Percentiles rank a stretch among this genome's conserved stretches.
These are phyloP conservation scores for Papilio xuthus DNA, from an alignment of 1,140 invertebrate species.

Conservation along the genomic window DNA sequence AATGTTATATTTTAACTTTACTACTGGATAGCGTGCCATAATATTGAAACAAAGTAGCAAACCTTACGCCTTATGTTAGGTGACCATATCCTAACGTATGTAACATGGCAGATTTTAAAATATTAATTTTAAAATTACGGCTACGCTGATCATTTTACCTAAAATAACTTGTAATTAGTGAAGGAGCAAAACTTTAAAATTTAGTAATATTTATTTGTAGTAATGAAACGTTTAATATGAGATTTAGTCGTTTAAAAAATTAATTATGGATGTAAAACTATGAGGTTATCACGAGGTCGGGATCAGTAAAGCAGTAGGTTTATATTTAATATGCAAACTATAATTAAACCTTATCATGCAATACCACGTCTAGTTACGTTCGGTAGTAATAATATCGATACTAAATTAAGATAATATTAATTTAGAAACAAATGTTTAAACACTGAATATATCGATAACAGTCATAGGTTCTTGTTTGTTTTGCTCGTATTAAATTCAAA, in stretches of 20 bases:
- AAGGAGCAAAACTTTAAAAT: no score
- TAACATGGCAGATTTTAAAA: no score
- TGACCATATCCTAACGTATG: no score
- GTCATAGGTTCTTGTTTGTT: not conserved
- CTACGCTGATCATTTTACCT: no score
- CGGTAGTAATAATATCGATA: not conserved
- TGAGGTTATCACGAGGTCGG: conserved; percentile 10
- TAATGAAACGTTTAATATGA: not conserved
- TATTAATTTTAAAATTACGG: no score
- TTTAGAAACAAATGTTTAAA: not conserved
- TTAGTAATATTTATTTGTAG: no score
- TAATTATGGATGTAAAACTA: not conserved
- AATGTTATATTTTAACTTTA: conserved; percentile 5
- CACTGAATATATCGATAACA: not conserved
- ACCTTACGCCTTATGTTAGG: no score
- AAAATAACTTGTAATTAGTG: no score
- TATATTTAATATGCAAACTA: conserved; percentile 15
- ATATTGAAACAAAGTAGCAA: not conserved
- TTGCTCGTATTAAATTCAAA: not conserved
- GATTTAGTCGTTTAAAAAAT: not conserved
- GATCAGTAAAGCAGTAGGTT: not conserved
- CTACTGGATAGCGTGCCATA: not conserved
- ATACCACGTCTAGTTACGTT: not conserved
- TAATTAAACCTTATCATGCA: conserved; percentile 25
- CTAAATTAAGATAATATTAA: not conserved